A percentile compares a stretch with the other conserved stretches of the same genome.
phyloP scores from a whole-genome alignment of 30 jellyfish, hydroid and myxozoan species.

The Aurelia aurita region DNA sequence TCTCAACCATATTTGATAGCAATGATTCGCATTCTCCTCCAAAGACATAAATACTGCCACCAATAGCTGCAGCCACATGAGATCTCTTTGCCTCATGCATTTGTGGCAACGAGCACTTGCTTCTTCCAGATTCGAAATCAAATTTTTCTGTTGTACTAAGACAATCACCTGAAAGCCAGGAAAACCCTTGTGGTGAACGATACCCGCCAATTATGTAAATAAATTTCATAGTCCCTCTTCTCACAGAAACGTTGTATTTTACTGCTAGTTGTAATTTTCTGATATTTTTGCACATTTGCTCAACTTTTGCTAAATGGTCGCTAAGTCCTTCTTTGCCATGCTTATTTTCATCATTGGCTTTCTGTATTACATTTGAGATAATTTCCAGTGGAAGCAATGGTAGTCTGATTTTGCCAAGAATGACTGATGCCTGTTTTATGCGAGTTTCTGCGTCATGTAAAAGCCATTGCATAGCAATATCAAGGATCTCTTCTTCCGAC shows the following conservation, averaged over 20 bases:
- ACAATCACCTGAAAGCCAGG: constrained; percentile 70
- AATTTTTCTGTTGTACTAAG: constrained; percentile 66
- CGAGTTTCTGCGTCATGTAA: background rate
- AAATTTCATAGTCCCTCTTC: constrained; percentile 66
- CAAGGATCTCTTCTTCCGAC: constrained; percentile 57
- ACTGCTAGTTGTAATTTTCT: constrained; percentile 58
- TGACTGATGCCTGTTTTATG: constrained; percentile 26
- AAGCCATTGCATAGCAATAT: constrained; percentile 55
- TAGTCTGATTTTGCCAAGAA: constrained; percentile 43
- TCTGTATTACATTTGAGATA: background rate
- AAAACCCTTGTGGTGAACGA: constrained; percentile 63
- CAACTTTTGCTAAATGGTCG: constrained; percentile 2
- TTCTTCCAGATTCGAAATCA: constrained; percentile 54
- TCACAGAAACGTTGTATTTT: constrained; percentile 20
- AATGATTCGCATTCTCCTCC: constrained; percentile 78
- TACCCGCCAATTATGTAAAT: constrained; percentile 71
- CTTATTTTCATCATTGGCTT: background rate
- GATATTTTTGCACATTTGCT: constrained; percentile 49
- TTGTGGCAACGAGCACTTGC: constrained; percentile 58
- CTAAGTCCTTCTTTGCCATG: background rate
- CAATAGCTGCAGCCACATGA: constrained; percentile 58
- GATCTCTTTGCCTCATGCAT: constrained; percentile 74
- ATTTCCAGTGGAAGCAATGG: constrained; percentile 32
- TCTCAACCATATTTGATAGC: constrained; percentile 42
- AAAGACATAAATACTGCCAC: constrained; percentile 52